Conservation (phyloP, 1,140 invertebrate species). For the Sarcophaga bullata region DNA sequence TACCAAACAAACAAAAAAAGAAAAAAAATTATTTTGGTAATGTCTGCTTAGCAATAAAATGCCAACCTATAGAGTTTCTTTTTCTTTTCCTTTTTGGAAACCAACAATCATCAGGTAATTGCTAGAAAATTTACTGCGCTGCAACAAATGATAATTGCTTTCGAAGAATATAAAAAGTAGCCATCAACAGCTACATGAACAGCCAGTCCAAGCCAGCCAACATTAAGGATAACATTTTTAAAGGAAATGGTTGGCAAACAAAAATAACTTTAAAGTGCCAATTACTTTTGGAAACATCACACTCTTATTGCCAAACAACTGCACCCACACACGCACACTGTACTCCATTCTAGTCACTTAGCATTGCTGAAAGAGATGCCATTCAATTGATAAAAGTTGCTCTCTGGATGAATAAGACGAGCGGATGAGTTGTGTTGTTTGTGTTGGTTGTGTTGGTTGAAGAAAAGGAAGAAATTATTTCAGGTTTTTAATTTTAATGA, state of each 20-base stretch:
- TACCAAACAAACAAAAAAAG: too few species aligned
- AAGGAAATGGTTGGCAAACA: conserved; percentile 30
- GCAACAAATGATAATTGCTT: conserved; percentile 36
- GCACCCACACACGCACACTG: not conserved
- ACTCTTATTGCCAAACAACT: not conserved
- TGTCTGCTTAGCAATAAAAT: conserved; percentile 35
- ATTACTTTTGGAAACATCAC: conserved; percentile 25
- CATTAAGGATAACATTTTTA: not conserved
- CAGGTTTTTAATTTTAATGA: conserved; percentile 38
- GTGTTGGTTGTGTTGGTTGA: too few species aligned
- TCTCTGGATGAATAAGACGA: not conserved
- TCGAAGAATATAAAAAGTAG: not conserved
- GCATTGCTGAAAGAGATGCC: too few species aligned
- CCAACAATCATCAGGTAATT: conserved; percentile 37
- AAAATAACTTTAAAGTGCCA: conserved; percentile 36
- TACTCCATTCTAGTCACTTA: too few species aligned
- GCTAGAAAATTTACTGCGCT: conserved; percentile 34
- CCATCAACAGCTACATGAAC: not conserved
- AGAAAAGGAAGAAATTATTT: conserved; percentile 29
- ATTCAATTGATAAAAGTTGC: too few species aligned
- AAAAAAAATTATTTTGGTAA: not conserved
- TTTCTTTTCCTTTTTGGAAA: not conserved
- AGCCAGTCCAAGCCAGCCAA: not conserved
- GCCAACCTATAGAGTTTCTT: not conserved
- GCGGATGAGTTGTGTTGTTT: conserved; percentile 8